Conservation (phyloP, 2,113 vertebrate genomes). For the Lophura nycthemera region DNA sequence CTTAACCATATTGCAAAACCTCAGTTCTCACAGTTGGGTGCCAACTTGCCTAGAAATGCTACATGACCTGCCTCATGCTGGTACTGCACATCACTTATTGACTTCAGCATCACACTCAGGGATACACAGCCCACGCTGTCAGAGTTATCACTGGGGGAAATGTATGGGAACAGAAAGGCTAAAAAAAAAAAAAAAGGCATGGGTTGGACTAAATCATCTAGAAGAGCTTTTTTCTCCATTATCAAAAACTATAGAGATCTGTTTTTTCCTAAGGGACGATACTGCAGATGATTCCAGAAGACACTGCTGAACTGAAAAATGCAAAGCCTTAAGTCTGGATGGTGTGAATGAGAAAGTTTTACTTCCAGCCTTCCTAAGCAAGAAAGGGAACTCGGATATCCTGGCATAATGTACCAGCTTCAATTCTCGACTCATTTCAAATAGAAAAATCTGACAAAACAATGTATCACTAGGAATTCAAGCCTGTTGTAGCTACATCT, state of each 20-base stretch:
- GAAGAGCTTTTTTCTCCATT: not conserved
- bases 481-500: not conserved
- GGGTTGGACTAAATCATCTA: not conserved
- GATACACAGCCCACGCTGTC: not conserved
- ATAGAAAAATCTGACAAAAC: not conserved
- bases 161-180: not conserved
- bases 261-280: not conserved
- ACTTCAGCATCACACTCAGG: not conserved
- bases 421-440: not conserved
- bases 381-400: not conserved
- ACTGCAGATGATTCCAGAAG: not conserved
- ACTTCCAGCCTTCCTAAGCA: not conserved
- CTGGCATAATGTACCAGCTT: not conserved
- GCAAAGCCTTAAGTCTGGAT: accelerated
- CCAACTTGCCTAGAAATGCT: not conserved
- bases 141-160: not conserved
- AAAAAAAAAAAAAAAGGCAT: not conserved
- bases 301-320: not conserved
- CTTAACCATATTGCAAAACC: accelerated
- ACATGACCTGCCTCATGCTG: not conserved
- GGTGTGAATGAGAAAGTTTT: not conserved
- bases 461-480: not conserved
- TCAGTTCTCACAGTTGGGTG: not conserved
- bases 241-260: not conserved
- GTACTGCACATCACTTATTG: not conserved